A percentile compares a stretch with the other conserved stretches of the same genome.
Evolutionary conservation across 2,113 vertebrate species (phyloP).

Genomic region (Gobius niger): DNA sequence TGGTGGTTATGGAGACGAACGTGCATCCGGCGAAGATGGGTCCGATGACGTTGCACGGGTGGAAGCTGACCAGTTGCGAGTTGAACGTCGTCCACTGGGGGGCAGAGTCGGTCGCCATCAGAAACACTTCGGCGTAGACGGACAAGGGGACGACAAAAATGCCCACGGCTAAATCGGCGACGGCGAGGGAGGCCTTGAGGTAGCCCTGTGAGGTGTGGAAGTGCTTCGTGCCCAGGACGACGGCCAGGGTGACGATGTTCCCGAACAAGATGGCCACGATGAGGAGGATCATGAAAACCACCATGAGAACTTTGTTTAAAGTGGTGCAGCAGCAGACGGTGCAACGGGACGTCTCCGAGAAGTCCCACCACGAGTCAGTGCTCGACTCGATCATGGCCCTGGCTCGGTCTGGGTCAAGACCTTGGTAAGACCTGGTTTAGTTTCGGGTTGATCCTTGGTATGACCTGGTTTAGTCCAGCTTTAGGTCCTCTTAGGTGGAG

Average conservation of each 20-base stretch:
- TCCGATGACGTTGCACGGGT: conserved; percentile 75
- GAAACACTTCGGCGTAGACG: conserved; percentile 74
- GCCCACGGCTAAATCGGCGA: conserved; percentile 78
- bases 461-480: neutral
- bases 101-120: conserved; percentile 59
- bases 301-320: conserved; percentile 68
- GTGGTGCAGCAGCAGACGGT: conserved; percentile 76
- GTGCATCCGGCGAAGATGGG: conserved; percentile 81
- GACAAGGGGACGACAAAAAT: conserved; percentile 78
- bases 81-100: conserved; percentile 66
- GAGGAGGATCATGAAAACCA: conserved; percentile 77
- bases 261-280: conserved; percentile 74
- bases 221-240: conserved; percentile 73
- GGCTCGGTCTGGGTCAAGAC: neutral
- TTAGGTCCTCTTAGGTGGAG: neutral
- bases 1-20: conserved; percentile 79
- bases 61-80: conserved; percentile 67
- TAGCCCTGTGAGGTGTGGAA: conserved; percentile 79
- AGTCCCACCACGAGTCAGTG: conserved; percentile 50
- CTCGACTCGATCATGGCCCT: conserved; percentile 41
- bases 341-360: conserved; percentile 58
- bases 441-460: neutral
- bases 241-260: conserved; percentile 76
- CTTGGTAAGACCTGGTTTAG: neutral
- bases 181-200: conserved; percentile 79